A percentile compares a stretch with the other conserved stretches of the same genome.
Conservation (phyloP, 2,888 invertebrate genomes). For the Andrena trimmerana region DNA sequence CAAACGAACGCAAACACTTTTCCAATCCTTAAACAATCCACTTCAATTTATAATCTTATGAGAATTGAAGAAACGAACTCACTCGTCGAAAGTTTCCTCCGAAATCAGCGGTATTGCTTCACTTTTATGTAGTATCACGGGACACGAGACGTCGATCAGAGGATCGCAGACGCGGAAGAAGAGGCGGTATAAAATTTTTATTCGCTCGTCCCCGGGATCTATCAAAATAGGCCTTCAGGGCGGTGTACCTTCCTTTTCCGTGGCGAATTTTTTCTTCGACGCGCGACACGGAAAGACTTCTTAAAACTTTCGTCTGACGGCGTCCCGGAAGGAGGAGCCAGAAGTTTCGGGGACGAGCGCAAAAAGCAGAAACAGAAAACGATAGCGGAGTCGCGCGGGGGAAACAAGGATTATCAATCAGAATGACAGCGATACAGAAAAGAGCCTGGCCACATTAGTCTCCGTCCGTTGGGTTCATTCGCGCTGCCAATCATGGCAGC, state of each 20-base stretch:
- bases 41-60: background rate
- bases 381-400: conserved; percentile 28
- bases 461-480: conserved; percentile 76
- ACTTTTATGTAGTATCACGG: conserved; percentile 16
- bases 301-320: conserved; percentile 47
- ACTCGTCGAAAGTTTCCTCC: background rate
- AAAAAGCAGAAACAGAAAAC: conserved; percentile 31
- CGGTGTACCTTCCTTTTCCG: conserved; percentile 10
- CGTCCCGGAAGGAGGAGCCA: conserved; percentile 16
- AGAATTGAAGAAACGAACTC: background rate
- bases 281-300: conserved; percentile 62
- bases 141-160: conserved; percentile 30
- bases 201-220: background rate
- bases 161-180: background rate
- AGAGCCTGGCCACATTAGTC: conserved; percentile 73
- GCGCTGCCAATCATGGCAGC: conserved; percentile 77
- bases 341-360: conserved; percentile 35
- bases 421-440: conserved; percentile 72
- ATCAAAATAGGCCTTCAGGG: conserved; percentile 49
- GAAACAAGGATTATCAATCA: conserved; percentile 77
- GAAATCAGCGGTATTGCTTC: background rate
- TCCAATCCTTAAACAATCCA: background rate
- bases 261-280: conserved; percentile 47
- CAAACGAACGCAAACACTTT: background rate
- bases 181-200: conserved; percentile 47